These are phyloP conservation scores for Zaprionus lachaisei DNA, from an alignment of 1,140 invertebrate species.

Conservation along the genomic window DNA sequence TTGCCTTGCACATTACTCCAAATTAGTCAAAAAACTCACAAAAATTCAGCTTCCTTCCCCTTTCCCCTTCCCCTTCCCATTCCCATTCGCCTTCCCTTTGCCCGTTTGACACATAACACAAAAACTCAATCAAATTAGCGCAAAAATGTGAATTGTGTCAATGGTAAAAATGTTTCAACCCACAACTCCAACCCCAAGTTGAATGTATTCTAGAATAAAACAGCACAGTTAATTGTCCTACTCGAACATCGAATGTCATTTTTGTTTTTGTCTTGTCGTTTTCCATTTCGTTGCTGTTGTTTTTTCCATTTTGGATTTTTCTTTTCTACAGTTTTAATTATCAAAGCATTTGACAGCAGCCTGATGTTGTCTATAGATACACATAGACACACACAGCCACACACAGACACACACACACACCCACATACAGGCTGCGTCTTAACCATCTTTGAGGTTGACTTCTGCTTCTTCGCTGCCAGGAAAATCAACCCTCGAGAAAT, in stretches of 20 bases:
- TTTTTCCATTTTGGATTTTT: neutral
- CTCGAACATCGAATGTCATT: conserved; percentile 44
- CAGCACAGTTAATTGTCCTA: conserved; percentile 8
- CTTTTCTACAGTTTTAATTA: conserved; percentile 66
- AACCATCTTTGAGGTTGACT: conserved; percentile 61
- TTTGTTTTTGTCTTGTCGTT: conserved; percentile 10
- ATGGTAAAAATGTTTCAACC: neutral
- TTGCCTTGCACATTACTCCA: conserved; percentile 31
- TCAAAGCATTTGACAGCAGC: conserved; percentile 78
- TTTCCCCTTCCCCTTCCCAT: neutral
- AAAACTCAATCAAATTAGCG: conserved; percentile 79
- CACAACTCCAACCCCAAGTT: neutral
- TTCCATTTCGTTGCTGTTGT: conserved; percentile 30
- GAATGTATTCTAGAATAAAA: neutral
- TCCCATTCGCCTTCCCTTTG: too few relatives aligned
- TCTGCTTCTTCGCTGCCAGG: conserved; percentile 24
- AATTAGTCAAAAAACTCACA: conserved; percentile 36
- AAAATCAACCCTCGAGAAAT: conserved; percentile 67
- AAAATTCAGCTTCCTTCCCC: conserved; percentile 24
- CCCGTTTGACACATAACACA: conserved; percentile 65
- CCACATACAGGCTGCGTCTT: conserved; percentile 35
- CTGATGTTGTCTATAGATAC: conserved; percentile 63
- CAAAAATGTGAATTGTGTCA: conserved; percentile 40
- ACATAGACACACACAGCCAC: conserved; percentile 41
- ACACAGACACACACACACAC: conserved; percentile 4